These are phyloP conservation scores for Menidia menidia DNA, from an alignment of 2,797 vertebrate species.

Conservation along the genomic window DNA sequence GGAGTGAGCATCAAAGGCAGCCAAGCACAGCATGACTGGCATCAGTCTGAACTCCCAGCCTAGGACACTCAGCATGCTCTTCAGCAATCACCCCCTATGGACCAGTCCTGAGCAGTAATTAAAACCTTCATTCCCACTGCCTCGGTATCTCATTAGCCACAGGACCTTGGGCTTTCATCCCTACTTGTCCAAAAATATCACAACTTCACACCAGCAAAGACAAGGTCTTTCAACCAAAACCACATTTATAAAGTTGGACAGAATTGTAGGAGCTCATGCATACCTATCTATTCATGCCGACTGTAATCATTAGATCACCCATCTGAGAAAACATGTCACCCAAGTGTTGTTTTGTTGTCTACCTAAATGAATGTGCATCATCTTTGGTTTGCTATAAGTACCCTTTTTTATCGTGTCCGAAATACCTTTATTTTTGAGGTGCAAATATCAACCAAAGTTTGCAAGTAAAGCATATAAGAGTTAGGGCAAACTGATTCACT, in stretches of 20 bases:
- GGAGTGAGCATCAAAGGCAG: slow-evolving; percentile 97
- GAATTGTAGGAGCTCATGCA: slow-evolving; percentile 52
- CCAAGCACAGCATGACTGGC: slow-evolving; percentile 94
- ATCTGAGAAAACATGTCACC: slow-evolving; percentile 43
- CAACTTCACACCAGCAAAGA: slow-evolving; percentile 69
- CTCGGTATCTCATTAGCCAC: slow-evolving; percentile 96
- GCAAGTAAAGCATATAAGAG: slow-evolving; percentile 54
- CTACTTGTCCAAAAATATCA: slow-evolving; percentile 89
- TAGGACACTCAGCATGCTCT: slow-evolving; percentile 88
- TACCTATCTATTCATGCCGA: slow-evolving; percentile 46
- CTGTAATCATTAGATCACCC: slow-evolving; percentile 51
- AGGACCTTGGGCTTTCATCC: slow-evolving; percentile 91
- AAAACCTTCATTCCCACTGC: slow-evolving; percentile 96
- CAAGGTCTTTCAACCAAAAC: slow-evolving; percentile 55
- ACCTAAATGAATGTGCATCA: slow-evolving; percentile 43
- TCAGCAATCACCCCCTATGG: slow-evolving; percentile 86
- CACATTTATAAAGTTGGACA: slow-evolving; percentile 55
- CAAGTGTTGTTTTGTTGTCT: slow-evolving; percentile 49
- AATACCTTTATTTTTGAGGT: slow-evolving; percentile 32
- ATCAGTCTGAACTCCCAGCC: slow-evolving; percentile 96
- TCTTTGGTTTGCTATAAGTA: slow-evolving; percentile 34
- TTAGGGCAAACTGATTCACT: slow-evolving; percentile 67
- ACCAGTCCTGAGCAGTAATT: slow-evolving; percentile 94
- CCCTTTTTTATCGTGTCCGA: slow-evolving; percentile 8
- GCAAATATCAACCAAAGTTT: slow-evolving; percentile 58